A percentile compares a stretch with the other conserved stretches of the same genome.
Evolutionary conservation across 2,113 vertebrate species (phyloP).

Genomic region (Paraplagusia blochii): DNA sequence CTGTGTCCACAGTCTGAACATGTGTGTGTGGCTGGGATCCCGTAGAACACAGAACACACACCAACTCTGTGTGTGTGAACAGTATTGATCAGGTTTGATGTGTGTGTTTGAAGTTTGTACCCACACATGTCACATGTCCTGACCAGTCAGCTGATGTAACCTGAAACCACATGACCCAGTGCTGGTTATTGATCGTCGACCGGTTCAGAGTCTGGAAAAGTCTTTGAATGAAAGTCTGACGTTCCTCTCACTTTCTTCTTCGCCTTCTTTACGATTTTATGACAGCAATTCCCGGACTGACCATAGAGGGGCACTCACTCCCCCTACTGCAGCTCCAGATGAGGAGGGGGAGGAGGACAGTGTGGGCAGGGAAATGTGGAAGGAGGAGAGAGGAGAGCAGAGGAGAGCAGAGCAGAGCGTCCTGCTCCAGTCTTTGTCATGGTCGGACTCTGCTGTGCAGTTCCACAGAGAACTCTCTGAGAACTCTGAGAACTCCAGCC

Average conservation of each 20-base stretch:
- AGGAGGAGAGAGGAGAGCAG: slow-evolving; percentile 44
- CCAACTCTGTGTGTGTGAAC: slow-evolving; percentile 6
- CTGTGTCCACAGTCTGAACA: slow-evolving; percentile 56
- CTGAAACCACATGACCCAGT: slow-evolving; percentile 22
- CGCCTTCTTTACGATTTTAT: neutral
- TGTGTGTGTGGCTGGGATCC: slow-evolving; percentile 6
- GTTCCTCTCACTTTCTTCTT: neutral
- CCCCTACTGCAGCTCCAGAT: neutral
- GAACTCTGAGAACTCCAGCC: too few species aligned
- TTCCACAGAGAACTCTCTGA: slow-evolving; percentile 9
- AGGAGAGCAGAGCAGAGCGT: slow-evolving; percentile 34
- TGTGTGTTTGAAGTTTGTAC: slow-evolving; percentile 1
- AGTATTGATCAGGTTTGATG: neutral
- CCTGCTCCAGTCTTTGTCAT: slow-evolving; percentile 68
- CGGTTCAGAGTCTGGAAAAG: too few species aligned
- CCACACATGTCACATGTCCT: slow-evolving; percentile 2
- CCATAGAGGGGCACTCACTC: slow-evolving; percentile 50
- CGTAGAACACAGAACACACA: too few species aligned
- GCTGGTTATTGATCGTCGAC: slow-evolving; percentile 23
- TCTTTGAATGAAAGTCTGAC: too few species aligned
- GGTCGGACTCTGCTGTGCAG: slow-evolving; percentile 49
- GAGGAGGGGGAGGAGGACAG: slow-evolving; percentile 36
- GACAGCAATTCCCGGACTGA: slow-evolving; percentile 4
- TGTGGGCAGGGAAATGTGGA: slow-evolving; percentile 30
- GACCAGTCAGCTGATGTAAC: slow-evolving; percentile 3